These are phyloP conservation scores for Helicolenus hilgendorfi DNA, from an alignment of 2,797 vertebrate species.

Conservation along the genomic window DNA sequence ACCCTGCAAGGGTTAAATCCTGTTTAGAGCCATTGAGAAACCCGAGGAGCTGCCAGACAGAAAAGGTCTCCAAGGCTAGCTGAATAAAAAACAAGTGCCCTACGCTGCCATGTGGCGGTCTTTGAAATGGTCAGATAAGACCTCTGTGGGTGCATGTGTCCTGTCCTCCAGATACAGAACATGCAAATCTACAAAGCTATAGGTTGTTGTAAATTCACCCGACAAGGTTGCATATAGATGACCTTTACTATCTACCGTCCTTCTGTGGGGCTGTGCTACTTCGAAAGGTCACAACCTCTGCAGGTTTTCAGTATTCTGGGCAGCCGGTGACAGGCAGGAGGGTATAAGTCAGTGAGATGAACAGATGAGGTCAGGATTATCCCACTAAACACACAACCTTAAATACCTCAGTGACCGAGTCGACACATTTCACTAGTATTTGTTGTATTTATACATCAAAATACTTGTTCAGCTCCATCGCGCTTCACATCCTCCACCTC, in stretches of 20 bases:
- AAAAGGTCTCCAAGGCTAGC: constrained; percentile 34
- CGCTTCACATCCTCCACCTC: neutral
- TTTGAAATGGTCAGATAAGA: constrained; percentile 52
- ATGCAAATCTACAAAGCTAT: neutral
- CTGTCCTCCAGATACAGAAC: neutral
- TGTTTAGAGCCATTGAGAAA: constrained; percentile 60
- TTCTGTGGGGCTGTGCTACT: neutral
- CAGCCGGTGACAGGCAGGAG: constrained; percentile 25
- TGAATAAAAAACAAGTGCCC: constrained; percentile 45
- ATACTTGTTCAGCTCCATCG: neutral
- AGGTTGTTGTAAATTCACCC: constrained; percentile 9
- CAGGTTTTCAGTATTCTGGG: constrained; percentile 9
- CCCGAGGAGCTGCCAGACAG: constrained; percentile 48
- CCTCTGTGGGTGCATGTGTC: neutral
- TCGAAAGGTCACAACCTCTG: constrained; percentile 46
- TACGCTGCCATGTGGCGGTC: constrained; percentile 17
- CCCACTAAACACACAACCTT: constrained; percentile 1
- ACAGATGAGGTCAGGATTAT: constrained; percentile 59
- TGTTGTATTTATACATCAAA: neutral
- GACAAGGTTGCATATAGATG: constrained; percentile 34
- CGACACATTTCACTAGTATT: constrained; percentile 9
- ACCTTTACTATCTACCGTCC: constrained; percentile 47
- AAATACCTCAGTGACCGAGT: constrained; percentile 17
- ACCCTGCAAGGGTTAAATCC: constrained; percentile 66
- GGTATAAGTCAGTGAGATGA: constrained; percentile 22